phyloP scores from a whole-genome alignment of 2,113 vertebrate genomes.

The Anoura caudifer region DNA sequence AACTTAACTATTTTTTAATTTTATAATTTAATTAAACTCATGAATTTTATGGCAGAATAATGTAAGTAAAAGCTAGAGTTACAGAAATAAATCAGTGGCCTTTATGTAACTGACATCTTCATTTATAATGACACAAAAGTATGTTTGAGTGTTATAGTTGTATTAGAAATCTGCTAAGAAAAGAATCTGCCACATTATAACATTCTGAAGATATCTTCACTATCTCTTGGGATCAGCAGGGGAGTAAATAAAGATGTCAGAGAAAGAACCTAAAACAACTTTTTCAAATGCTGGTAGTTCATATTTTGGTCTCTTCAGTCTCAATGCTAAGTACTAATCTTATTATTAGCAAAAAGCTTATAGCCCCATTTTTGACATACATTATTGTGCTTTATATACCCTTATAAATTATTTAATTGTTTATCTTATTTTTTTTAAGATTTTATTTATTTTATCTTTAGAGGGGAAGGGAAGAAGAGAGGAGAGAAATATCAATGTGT shows the following conservation, averaged over 20 bases:
- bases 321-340: background rate
- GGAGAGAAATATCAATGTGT: too few relatives aligned
- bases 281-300: conserved; percentile 4
- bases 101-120: background rate
- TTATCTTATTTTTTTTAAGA: too few relatives aligned
- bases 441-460: too few relatives aligned
- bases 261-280: conserved; percentile 26
- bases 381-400: background rate
- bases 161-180: conserved; percentile 19
- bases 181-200: background rate
- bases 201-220: background rate
- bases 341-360: background rate
- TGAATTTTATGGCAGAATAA: conserved; percentile 22
- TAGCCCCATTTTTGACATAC: background rate
- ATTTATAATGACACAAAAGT: background rate
- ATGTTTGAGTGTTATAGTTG: background rate
- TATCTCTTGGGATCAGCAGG: background rate
- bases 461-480: too few relatives aligned
- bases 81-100: background rate
- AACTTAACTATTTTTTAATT: background rate
- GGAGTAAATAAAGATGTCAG: background rate
- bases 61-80: background rate
- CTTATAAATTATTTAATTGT: too few relatives aligned
- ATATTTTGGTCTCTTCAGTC: conserved; percentile 25
- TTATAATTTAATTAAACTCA: conserved; percentile 33